Evolutionary conservation across 2,113 vertebrate species (phyloP).

Genomic region (Rafetus swinhoei): DNA sequence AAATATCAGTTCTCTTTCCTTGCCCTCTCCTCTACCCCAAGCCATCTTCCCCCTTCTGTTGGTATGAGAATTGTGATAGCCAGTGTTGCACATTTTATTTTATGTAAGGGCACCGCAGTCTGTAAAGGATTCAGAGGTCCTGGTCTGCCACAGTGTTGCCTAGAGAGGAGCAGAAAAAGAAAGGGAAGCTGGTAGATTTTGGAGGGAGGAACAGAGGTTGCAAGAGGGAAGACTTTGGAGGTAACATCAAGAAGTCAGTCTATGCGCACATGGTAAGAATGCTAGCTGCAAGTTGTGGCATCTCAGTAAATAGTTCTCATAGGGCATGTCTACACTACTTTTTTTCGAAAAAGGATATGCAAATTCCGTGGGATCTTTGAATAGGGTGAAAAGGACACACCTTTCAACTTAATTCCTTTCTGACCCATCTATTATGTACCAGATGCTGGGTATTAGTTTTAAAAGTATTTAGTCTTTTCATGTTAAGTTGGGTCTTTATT

Average conservation of each 20-base stretch:
- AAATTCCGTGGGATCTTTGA: too few species aligned
- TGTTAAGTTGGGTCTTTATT: neutral
- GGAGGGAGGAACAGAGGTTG: neutral
- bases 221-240: neutral
- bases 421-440: too few species aligned
- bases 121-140: neutral
- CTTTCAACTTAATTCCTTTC: too few species aligned
- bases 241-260: neutral
- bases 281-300: neutral
- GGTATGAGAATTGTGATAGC: neutral
- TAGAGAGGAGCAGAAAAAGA: neutral
- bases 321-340: too few species aligned
- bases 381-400: too few species aligned
- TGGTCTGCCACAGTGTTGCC: neutral
- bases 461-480: neutral
- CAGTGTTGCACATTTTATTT: neutral
- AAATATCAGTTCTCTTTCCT: slow-evolving; percentile 18
- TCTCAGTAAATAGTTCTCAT: neutral
- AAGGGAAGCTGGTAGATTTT: neutral
- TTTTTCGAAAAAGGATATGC: too few species aligned
- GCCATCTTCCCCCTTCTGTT: neutral
- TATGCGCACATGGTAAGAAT: neutral
- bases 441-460: neutral
- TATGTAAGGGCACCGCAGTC: neutral
- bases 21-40: neutral